Conservation (phyloP, 2,888 invertebrate genomes). For the Girardia tigrina region DNA sequence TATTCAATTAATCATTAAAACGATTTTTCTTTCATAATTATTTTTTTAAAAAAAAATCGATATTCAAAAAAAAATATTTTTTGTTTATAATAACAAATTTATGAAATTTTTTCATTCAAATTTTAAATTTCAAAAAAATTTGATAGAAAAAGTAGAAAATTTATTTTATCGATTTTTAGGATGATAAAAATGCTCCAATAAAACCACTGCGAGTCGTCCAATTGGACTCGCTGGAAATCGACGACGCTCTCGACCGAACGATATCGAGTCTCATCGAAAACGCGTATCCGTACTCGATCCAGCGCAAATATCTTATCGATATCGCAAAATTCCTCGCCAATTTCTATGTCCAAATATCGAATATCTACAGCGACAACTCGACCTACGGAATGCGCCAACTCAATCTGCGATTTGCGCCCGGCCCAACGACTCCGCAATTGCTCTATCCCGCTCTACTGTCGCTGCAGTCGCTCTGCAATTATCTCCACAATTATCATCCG, state of each 20-base stretch:
- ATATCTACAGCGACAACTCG: not conserved
- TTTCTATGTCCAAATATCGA: not conserved
- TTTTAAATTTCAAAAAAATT: too few relatives aligned
- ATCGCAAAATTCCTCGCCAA: not conserved
- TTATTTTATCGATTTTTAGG: not conserved
- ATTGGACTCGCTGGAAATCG: slow-evolving; percentile 25
- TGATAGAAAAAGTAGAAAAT: too few relatives aligned
- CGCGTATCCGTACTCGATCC: not conserved
- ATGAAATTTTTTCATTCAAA: too few relatives aligned
- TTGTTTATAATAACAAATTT: too few relatives aligned
- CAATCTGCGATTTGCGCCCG: not conserved
- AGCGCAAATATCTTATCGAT: not conserved
- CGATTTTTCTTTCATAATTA: too few relatives aligned
- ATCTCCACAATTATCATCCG: too few relatives aligned
- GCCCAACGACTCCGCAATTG: too few relatives aligned
- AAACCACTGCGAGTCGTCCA: slow-evolving; percentile 21
- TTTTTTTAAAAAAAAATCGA: too few relatives aligned
- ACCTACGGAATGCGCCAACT: slow-evolving; percentile 27
- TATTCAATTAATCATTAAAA: too few relatives aligned
- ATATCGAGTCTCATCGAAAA: slow-evolving; percentile 7
- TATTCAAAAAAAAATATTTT: too few relatives aligned
- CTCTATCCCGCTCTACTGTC: too few relatives aligned
- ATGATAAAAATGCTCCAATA: not conserved
- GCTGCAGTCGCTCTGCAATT: too few relatives aligned
- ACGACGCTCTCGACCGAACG: not conserved